Percentiles rank a stretch among this genome's conserved stretches.
Conservation (phyloP, 2,797 vertebrate species). For the Hippocampus kuda region DNA sequence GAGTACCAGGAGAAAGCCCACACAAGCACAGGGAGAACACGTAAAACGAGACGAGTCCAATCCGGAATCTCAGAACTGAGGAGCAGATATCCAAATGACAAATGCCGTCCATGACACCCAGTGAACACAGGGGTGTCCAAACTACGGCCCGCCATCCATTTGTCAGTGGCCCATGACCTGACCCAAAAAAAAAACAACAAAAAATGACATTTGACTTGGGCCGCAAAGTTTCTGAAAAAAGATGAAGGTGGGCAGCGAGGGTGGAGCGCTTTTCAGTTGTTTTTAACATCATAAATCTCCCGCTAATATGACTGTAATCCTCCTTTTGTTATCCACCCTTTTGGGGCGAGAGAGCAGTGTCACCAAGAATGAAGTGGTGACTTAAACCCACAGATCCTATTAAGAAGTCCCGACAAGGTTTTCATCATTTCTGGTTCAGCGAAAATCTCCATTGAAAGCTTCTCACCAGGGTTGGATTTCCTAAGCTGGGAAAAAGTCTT, state of each 20-base stretch:
- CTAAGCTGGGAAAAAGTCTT: neutral
- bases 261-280: neutral
- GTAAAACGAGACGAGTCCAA: neutral
- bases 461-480: neutral
- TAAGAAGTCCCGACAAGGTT: neutral
- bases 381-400: neutral
- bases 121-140: too few species aligned
- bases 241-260: too few species aligned
- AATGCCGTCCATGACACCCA: too few species aligned
- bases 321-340: slow-evolving; percentile 1
- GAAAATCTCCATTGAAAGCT: neutral
- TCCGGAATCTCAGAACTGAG: neutral
- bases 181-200: too few species aligned
- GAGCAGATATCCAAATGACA: neutral
- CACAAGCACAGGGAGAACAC: neutral
- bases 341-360: neutral
- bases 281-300: slow-evolving; percentile 5
- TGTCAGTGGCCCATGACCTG: too few species aligned
- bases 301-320: neutral
- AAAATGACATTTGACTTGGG: too few species aligned
- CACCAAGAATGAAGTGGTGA: neutral
- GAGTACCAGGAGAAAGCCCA: neutral
- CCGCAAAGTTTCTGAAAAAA: too few species aligned
- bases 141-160: too few species aligned
- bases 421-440: too few species aligned